Base-by-base conservation (phyloP, 2,888 invertebrate genomes). In the Therioaphis trifolii region DNA sequence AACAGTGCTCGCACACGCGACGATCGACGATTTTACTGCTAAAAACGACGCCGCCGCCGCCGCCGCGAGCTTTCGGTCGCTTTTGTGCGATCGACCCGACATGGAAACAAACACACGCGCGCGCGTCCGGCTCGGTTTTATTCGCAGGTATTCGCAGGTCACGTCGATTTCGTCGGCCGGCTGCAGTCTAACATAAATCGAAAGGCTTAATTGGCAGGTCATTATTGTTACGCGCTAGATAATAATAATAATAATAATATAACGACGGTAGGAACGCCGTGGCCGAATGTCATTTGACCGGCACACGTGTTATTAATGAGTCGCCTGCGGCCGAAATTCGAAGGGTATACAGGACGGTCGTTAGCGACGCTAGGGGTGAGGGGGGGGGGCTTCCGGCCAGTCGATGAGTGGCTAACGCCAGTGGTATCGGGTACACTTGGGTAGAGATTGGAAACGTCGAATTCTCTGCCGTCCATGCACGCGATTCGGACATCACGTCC, bases 201-300 rank as follows among this genome's bases (percentile, higher is more conserved):
- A 49, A 55, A n/a, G 72, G 75, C 35, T 75, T 58, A 75, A 75
- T 75, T 75, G 58, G 58, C 75, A 75, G 71, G 71, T 71, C 71
- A 71, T 71, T 71, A 71, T 24, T 14, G 71, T 71, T 40, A 11
- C 15, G 40, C 71, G 24, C 0, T 5, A 18, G 71, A 24, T 52
- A 55, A 75, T 75, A n/a, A n/a, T n/a, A n/a, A n/a, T n/a, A n/a
- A n/a, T n/a, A n/a, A n/a, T n/a, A n/a, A n/a, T n/a, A n/a, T n/a
- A 58, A 58, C 27, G 11, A 55, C 58, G 46, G 71, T 11, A 40
- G 15, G 46, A 29, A 21, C 21, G 15, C n/a, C n/a, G n/a, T n/a
- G n/a, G n/a, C 58, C 43, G 46, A 75, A 21, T 75, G 75, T 72
- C 72, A 72, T 72, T 72, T 52, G 15, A 75, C 58, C 58, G 58